Conservation (phyloP, 2,888 invertebrate genomes). For the Rutpela maculata region DNA sequence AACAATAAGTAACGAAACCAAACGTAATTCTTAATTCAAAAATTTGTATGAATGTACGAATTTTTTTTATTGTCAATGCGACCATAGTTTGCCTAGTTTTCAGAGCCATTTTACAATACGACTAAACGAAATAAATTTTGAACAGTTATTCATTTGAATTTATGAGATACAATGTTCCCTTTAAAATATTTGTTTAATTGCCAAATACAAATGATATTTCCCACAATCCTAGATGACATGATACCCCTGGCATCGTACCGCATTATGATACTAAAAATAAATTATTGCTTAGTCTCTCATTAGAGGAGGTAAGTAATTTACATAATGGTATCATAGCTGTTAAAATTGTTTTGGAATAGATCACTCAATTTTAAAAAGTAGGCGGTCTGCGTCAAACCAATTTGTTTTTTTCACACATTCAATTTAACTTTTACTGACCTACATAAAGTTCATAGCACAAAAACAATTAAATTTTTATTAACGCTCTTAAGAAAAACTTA, state of each 20-base stretch:
- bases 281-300: neutral
- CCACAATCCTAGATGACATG: neutral
- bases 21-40: no score
- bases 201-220: neutral
- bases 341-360: conserved; percentile 4
- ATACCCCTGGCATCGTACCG: neutral
- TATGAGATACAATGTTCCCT: neutral
- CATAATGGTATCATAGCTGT: neutral
- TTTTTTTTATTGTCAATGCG: no score
- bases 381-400: conserved; percentile 1
- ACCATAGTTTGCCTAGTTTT: no score
- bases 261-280: conserved; percentile 3
- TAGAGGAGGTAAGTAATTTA: neutral
- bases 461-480: neutral
- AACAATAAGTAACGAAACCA: no score
- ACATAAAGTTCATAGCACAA: neutral
- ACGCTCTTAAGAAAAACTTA: neutral
- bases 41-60: no score
- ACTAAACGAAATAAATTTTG: no score
- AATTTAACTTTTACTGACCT: neutral
- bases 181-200: conserved; percentile 3
- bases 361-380: neutral
- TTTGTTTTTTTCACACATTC: neutral
- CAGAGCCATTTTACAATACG: no score
- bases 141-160: no score